phyloP scores from a whole-genome alignment of 2,113 vertebrate species.

The Gambusia affinis region DNA sequence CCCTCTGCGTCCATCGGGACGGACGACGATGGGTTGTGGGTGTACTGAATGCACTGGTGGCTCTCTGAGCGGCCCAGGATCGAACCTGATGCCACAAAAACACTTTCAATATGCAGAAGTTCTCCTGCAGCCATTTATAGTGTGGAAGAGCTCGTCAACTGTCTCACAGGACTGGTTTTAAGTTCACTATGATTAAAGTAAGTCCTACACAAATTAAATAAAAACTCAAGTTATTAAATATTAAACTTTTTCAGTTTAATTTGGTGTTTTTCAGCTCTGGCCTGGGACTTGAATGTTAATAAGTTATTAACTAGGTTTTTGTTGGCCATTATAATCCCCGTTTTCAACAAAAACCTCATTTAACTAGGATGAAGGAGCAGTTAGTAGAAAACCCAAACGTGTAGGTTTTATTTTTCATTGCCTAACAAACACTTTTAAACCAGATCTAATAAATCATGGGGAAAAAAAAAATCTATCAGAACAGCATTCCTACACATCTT shows the following conservation, averaged over 20 bases:
- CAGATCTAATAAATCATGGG: too few relatives aligned
- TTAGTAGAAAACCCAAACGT: too few relatives aligned
- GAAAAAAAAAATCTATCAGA: background rate
- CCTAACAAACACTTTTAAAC: background rate
- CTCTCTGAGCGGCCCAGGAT: conserved; percentile 93
- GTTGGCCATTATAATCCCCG: too few relatives aligned
- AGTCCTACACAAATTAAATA: background rate
- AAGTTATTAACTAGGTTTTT: background rate
- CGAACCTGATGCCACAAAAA: conserved; percentile 80
- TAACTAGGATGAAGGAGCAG: too few relatives aligned
- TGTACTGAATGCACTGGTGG: conserved; percentile 90
- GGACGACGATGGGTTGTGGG: conserved; percentile 74
- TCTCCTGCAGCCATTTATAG: background rate
- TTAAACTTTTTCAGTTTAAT: too few relatives aligned
- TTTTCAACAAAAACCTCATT: background rate
- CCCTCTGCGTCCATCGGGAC: conserved; percentile 65
- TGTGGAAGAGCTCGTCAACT: background rate
- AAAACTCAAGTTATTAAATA: too few relatives aligned
- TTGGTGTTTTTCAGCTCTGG: background rate
- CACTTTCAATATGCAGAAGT: background rate
- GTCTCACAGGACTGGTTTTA: background rate
- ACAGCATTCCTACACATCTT: too few relatives aligned
- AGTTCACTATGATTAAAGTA: background rate
- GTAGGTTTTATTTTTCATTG: background rate
- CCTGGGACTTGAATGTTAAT: background rate